Conservation (phyloP, 1,140 invertebrate species). For the Drosophila prosaltans region DNA sequence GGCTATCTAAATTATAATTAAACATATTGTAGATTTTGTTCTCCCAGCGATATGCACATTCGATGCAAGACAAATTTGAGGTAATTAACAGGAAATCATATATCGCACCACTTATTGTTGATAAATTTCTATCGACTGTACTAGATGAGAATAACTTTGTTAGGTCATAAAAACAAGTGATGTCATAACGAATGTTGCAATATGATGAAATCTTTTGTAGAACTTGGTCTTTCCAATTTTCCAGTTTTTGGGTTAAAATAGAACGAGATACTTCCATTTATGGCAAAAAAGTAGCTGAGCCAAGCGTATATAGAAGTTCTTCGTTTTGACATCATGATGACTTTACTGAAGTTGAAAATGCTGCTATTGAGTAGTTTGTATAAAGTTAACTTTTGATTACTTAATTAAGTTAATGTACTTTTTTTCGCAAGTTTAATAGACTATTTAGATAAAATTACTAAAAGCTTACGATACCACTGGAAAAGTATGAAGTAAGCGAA, state of each 20-base stretch:
- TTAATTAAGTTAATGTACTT: too few species aligned
- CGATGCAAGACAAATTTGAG: neutral
- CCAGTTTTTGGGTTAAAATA: neutral
- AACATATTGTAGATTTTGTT: conserved; percentile 19
- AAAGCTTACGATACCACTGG: too few species aligned
- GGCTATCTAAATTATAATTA: too few species aligned
- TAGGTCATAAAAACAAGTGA: neutral
- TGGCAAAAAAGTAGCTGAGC: too few species aligned
- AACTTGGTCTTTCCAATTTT: neutral
- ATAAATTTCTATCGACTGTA: neutral
- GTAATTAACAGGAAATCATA: neutral
- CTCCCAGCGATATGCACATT: conserved; percentile 20
- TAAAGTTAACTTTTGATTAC: too few species aligned
- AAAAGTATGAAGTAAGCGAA: too few species aligned
- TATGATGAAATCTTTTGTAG: neutral
- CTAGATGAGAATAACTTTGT: neutral
- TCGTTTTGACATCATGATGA: too few species aligned
- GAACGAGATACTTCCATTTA: neutral
- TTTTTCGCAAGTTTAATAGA: too few species aligned
- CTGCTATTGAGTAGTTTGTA: too few species aligned
- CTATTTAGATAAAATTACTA: too few species aligned
- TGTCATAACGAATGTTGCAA: neutral
- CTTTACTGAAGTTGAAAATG: too few species aligned
- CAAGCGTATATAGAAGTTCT: too few species aligned
- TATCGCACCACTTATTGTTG: neutral